Percentiles rank a stretch among this genome's conserved stretches.
These are phyloP conservation scores for Hyperopisus bebe DNA, from an alignment of 2,113 vertebrate genomes.

Conservation along the genomic window DNA sequence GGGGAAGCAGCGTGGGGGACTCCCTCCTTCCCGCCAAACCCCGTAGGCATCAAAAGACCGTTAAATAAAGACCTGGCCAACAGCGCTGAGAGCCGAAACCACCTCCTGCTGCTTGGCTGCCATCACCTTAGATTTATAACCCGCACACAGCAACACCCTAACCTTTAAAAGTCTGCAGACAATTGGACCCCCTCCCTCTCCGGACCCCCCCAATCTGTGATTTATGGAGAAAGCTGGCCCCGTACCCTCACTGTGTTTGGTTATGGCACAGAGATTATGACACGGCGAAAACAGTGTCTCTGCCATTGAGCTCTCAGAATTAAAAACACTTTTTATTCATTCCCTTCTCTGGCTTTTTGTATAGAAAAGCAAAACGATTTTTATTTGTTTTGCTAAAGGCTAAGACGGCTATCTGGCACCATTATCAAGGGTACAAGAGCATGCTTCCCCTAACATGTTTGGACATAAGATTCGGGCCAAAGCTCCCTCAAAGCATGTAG, in stretches of 20 bases:
- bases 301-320: background rate
- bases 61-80: slow-evolving; percentile 9
- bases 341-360: background rate
- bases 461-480: background rate
- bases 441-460: background rate
- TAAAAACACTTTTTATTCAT: background rate
- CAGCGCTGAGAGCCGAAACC: background rate
- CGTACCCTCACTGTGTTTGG: background rate
- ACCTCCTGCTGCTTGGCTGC: background rate
- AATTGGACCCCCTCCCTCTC: background rate
- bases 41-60: background rate
- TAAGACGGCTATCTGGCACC: background rate
- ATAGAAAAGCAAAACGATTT: background rate
- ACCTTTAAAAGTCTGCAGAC: slow-evolving; percentile 5
- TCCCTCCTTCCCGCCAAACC: background rate
- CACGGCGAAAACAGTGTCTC: background rate
- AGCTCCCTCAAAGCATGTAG: background rate
- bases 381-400: background rate
- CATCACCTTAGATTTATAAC: slow-evolving; percentile 8
- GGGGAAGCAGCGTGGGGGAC: background rate
- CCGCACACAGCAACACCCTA: background rate
- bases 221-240: background rate
- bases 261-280: background rate
- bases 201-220: background rate
- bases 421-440: background rate